A percentile compares a stretch with the other conserved stretches of the same genome.
Evolutionary conservation across 2,113 vertebrate genomes (phyloP).

Genomic region (Chloroceryle aenea): DNA sequence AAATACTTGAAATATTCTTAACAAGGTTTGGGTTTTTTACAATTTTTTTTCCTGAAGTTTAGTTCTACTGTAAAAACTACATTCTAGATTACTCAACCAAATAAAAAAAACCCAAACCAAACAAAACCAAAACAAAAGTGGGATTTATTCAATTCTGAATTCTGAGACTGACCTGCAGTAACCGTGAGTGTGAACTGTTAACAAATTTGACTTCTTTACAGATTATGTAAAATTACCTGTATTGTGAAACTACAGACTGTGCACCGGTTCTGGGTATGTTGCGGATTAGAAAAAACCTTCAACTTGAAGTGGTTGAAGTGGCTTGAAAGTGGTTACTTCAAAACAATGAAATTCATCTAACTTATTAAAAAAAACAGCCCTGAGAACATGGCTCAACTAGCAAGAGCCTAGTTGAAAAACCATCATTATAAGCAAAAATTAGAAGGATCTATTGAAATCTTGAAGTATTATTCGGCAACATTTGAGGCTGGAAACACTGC

Average conservation of each 20-base stretch:
- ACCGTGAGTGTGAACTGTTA: slow-evolving; percentile 53
- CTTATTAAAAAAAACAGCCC: slow-evolving; percentile 77
- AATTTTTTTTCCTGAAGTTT: background rate
- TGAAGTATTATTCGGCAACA: slow-evolving; percentile 62
- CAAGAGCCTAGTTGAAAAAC: slow-evolving; percentile 75
- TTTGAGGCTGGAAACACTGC: slow-evolving; percentile 77
- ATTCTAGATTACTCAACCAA: slow-evolving; percentile 18
- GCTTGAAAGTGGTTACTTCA: slow-evolving; percentile 67
- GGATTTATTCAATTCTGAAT: slow-evolving; percentile 41
- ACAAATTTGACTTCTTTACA: slow-evolving; percentile 58
- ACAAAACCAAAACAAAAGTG: background rate
- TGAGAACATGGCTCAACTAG: slow-evolving; percentile 82
- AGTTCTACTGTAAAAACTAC: slow-evolving; percentile 59
- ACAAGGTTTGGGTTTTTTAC: background rate
- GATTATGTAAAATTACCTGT: slow-evolving; percentile 58
- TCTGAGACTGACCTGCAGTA: slow-evolving; percentile 66
- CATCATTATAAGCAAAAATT: slow-evolving; percentile 70
- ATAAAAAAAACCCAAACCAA: background rate
- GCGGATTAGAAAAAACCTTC: slow-evolving; percentile 71
- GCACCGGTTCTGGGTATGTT: slow-evolving; percentile 33
- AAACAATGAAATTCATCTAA: slow-evolving; percentile 75
- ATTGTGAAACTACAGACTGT: slow-evolving; percentile 34
- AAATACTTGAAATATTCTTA: background rate
- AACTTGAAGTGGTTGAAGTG: too few relatives aligned
- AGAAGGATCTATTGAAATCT: slow-evolving; percentile 69